Evolutionary conservation across 2,888 invertebrate genomes (phyloP).

Genomic region (Dastarcus helophoroides): DNA sequence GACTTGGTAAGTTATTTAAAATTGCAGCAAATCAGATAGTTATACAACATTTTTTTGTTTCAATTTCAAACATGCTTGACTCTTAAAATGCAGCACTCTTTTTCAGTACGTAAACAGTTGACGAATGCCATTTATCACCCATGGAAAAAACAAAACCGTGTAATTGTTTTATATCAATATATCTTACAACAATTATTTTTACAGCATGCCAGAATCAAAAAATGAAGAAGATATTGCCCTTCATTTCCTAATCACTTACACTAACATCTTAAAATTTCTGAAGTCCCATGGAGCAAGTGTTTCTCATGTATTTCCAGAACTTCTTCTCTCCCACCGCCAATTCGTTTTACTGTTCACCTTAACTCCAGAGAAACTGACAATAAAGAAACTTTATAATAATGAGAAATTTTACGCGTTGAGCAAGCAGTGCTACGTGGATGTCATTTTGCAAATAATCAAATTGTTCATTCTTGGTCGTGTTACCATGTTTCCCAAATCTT

Average conservation of each 20-base stretch:
- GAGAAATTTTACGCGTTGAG: conserved; percentile 23
- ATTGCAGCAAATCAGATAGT: no score
- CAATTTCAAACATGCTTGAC: no score
- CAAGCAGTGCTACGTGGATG: conserved; percentile 47
- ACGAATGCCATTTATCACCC: no score
- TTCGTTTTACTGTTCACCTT: conserved; percentile 24
- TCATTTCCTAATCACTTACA: conserved; percentile 28
- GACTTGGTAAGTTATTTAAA: no score
- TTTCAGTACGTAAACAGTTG: no score
- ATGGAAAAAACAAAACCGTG: no score
- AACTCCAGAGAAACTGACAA: conserved; percentile 10
- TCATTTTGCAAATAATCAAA: conserved; percentile 50
- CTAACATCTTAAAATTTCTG: conserved; percentile 30
- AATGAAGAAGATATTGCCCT: conserved; percentile 12
- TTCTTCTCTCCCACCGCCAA: conserved; percentile 34
- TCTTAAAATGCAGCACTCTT: no score
- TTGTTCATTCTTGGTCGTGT: conserved; percentile 42
- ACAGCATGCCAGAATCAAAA: no score
- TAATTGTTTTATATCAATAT: no score
- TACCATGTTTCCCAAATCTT: conserved; percentile 10
- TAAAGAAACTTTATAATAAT: conserved; percentile 10
- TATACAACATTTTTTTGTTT: no score
- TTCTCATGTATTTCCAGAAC: conserved; percentile 33
- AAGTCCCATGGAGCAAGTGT: conserved; percentile 29
- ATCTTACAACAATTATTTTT: no score